These are phyloP conservation scores for Phoronis australis DNA, from an alignment of 2,888 invertebrate species.

Conservation along the genomic window DNA sequence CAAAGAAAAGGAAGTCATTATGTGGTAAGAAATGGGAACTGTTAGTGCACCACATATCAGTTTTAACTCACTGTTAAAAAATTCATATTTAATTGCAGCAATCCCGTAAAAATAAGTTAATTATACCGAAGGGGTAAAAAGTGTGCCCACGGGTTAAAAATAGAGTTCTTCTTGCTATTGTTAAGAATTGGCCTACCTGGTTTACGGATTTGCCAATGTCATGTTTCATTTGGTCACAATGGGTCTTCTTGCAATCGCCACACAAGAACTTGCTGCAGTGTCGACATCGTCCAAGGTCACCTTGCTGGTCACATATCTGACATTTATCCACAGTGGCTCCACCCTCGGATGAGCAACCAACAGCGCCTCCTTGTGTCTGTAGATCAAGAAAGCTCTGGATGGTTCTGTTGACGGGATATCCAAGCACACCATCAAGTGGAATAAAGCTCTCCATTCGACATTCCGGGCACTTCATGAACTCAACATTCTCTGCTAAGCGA, in stretches of 20 bases:
- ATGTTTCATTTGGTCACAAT: conserved; percentile 85
- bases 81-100: no score
- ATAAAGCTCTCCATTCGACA: conserved; percentile 95
- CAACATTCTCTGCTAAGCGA: conserved; percentile 62
- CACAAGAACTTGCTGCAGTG: conserved; percentile 98
- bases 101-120: no score
- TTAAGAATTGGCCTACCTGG: no score
- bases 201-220: not conserved
- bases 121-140: no score
- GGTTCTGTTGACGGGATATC: conserved; percentile 94
- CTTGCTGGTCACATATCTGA: conserved; percentile 22
- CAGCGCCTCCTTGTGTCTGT: conserved; percentile 72
- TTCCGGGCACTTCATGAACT: conserved; percentile 92
- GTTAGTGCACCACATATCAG: no score
- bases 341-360: conserved; percentile 16
- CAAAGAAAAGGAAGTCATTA: no score
- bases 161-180: no score
- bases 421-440: conserved; percentile 85
- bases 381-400: conserved; percentile 89
- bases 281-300: conserved; percentile 65
- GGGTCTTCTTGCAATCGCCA: conserved; percentile 82
- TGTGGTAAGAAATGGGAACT: no score
- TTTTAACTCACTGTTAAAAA: no score
- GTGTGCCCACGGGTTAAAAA: no score
- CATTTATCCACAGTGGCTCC: conserved; percentile 20